Evolutionary conservation across 2,797 vertebrate species (phyloP).

Genomic region (Chromobotia macracanthus): DNA sequence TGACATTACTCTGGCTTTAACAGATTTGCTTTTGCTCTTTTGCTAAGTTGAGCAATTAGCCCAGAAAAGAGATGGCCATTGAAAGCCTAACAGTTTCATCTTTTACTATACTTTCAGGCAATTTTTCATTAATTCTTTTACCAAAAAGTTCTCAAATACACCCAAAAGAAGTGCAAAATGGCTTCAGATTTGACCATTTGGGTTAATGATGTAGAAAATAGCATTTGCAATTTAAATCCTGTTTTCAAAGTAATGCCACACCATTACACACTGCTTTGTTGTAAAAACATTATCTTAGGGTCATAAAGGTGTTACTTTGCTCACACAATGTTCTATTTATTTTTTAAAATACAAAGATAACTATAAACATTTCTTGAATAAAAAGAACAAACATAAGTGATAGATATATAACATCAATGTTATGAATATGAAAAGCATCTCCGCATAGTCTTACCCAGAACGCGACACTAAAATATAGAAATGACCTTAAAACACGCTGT

Average conservation of each 20-base stretch:
- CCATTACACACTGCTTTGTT: background rate
- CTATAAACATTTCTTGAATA: constrained; percentile 8
- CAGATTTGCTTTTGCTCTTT: background rate
- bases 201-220: constrained; percentile 7
- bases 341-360: constrained; percentile 43
- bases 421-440: constrained; percentile 27
- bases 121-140: background rate
- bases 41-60: background rate
- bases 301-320: constrained; percentile 10
- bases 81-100: background rate
- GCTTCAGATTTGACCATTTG: background rate
- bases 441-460: constrained; percentile 6
- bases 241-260: background rate
- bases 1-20: background rate
- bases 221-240: background rate
- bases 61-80: background rate
- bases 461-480: constrained; percentile 26
- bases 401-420: constrained; percentile 23
- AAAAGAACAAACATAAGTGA: constrained; percentile 42
- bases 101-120: background rate
- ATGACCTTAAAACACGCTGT: background rate
- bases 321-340: constrained; percentile 41
- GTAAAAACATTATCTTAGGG: background rate
- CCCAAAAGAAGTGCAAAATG: background rate
- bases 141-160: no score